These are phyloP conservation scores for Allygus modestus DNA, from an alignment of 2,888 invertebrate genomes.

Conservation along the genomic window DNA sequence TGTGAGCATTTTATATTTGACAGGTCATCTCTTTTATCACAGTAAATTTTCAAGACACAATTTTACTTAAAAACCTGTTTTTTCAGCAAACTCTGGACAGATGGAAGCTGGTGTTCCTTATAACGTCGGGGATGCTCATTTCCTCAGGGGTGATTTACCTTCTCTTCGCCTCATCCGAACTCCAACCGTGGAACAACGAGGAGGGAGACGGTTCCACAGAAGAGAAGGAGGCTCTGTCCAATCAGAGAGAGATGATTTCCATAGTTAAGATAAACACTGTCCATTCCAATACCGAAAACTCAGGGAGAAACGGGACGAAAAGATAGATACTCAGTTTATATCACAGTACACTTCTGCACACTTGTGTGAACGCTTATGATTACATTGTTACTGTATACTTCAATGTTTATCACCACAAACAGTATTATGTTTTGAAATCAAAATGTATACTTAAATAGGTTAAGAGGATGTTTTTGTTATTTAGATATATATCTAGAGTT, in stretches of 20 bases:
- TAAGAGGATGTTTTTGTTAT: slow-evolving; percentile 37
- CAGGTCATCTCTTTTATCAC: too few species aligned
- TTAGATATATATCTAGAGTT: slow-evolving; percentile 26
- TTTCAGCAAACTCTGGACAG: slow-evolving; percentile 79
- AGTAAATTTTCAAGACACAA: too few species aligned
- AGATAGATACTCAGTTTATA: slow-evolving; percentile 14
- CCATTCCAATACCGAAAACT: slow-evolving; percentile 21
- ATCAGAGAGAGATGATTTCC: slow-evolving; percentile 38
- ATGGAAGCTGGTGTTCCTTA: slow-evolving; percentile 81
- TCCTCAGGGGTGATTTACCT: slow-evolving; percentile 77
- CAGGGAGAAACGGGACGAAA: slow-evolving; percentile 48
- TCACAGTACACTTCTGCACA: not conserved
- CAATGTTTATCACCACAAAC: slow-evolving; percentile 45
- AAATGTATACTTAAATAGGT: slow-evolving; percentile 53
- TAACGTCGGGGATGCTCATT: slow-evolving; percentile 77
- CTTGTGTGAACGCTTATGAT: not conserved
- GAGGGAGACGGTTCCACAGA: slow-evolving; percentile 16
- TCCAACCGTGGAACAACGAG: slow-evolving; percentile 79
- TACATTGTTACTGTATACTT: slow-evolving; percentile 39
- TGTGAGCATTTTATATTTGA: too few species aligned
- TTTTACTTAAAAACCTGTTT: not conserved
- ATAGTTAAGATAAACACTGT: slow-evolving; percentile 6
- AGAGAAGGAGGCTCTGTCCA: slow-evolving; percentile 51
- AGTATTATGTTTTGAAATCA: slow-evolving; percentile 48
- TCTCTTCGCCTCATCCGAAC: slow-evolving; percentile 77